Evolutionary conservation across 1,140 invertebrate species (phyloP), one percentile per base, ranked within the genome.

Genomic region (Anthonomus grandis): DNA sequence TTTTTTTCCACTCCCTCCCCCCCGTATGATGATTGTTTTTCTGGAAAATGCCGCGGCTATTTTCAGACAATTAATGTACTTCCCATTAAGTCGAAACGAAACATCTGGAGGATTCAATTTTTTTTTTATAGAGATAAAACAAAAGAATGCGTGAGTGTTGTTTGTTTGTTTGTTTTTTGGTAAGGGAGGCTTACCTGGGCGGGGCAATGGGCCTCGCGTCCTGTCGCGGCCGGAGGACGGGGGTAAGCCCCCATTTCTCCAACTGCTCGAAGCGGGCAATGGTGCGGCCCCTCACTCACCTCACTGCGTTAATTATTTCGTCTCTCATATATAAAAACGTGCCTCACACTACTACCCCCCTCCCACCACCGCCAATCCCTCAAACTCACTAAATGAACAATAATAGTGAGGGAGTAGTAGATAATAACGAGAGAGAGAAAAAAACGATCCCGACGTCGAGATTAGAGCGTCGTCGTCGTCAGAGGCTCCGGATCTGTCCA

Each of bases 261-360:
- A 91, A 86, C 80, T 91, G 90, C 84, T 92, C 89, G 87, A 92
- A 88, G 81, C 89, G 89, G 83, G 90, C 90, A 93, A 93, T 93
- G 86, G 89, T 92, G 87, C 81, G 54, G 54, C 52, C 54, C n/a
- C n/a, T 57, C 54, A 49, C 54, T 18, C 45, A 24, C 82, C 82
- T 66, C 54, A 44, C 31, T 18, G 46, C 19, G n/a, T n/a, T n/a
- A n/a, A n/a, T n/a, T n/a, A n/a, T n/a, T n/a, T n/a, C n/a, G 44
- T 25, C 31, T n/a, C n/a, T n/a, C n/a, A n/a, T n/a, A n/a, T 22
- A 21, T 12, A 46, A 46, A 17, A 25, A 22, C 31, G 44, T 25
- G 25, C n/a, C 3, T 1, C 23, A 13, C 41, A 3, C 22, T 27
- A n/a, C 22, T 25, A 4, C n/a, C 13, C 24, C 41, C 2, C 3